These are phyloP conservation scores for Heterotilapia buettikoferi DNA, from an alignment of 2,113 vertebrate genomes.

Conservation along the genomic window DNA sequence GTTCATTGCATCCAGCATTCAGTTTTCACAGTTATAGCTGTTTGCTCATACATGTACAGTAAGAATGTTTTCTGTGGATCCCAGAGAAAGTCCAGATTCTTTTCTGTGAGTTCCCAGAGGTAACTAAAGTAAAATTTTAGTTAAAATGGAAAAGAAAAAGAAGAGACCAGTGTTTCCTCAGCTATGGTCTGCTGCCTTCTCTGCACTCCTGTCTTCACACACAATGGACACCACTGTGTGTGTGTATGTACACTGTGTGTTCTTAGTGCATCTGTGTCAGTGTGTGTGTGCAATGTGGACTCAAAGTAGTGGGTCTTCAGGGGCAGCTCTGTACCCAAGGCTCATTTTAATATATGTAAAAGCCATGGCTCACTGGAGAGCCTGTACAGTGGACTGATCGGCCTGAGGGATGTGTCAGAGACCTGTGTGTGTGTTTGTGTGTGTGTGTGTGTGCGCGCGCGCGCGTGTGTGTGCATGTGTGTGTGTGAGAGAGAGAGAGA, in stretches of 20 bases:
- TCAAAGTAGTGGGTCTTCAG: constrained; percentile 41
- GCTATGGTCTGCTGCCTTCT: constrained; percentile 54
- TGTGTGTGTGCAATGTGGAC: constrained; percentile 9
- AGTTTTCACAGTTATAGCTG: neutral
- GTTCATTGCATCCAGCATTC: neutral
- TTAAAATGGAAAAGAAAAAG: constrained; percentile 2
- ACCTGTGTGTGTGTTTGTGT: neutral
- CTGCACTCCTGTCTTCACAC: constrained; percentile 46
- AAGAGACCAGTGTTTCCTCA: constrained; percentile 32
- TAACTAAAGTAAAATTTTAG: constrained; percentile 45
- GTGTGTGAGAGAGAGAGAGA: neutral
- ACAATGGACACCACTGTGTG: constrained; percentile 30
- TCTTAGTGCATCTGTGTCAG: constrained; percentile 1
- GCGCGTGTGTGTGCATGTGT: neutral
- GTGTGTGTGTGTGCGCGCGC: neutral
- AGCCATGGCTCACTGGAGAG: constrained; percentile 65
- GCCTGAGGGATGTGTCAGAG: constrained; percentile 64
- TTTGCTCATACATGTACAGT: neutral
- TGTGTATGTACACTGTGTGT: constrained; percentile 2
- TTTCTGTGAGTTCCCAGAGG: constrained; percentile 2
- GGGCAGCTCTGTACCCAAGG: constrained; percentile 45
- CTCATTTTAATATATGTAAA: constrained; percentile 74
- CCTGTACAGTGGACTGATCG: constrained; percentile 61
- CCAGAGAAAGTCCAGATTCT: neutral
- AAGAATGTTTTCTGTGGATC: neutral